Conservation (phyloP, 30 jellyfish, hydroid and myxozoan species). For the Cassiopea andromeda region DNA sequence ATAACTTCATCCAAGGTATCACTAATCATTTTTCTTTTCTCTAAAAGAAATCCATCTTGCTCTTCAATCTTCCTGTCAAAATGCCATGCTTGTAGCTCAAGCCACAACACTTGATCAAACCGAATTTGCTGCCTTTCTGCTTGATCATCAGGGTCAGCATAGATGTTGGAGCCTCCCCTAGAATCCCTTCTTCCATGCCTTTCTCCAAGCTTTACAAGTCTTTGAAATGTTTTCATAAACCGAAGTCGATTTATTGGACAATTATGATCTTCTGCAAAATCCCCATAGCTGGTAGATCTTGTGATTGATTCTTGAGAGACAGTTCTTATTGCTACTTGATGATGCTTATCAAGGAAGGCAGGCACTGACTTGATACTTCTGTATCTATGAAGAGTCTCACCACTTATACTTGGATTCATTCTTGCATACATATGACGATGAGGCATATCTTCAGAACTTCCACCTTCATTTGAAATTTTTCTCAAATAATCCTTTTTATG, state of each 20-base stretch:
- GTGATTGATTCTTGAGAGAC: conserved; percentile 1
- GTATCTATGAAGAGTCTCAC: conserved; percentile 23
- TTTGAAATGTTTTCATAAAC: conserved; percentile 29
- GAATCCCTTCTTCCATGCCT: conserved; percentile 55
- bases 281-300: conserved; percentile 39
- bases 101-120: conserved; percentile 83
- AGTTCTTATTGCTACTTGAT: background rate
- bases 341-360: conserved; percentile 42
- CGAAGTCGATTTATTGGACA: conserved; percentile 57
- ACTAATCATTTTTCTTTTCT: conserved; percentile 66
- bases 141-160: conserved; percentile 9
- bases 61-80: conserved; percentile 67
- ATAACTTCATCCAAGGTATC: conserved; percentile 58
- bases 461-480: background rate
- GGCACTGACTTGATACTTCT: conserved; percentile 67
- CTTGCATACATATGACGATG: background rate
- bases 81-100: conserved; percentile 87
- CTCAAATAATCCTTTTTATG: conserved; percentile 25
- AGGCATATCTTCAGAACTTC: background rate
- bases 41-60: conserved; percentile 70
- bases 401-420: conserved; percentile 28
- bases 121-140: conserved; percentile 62
- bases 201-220: conserved; percentile 56
- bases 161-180: background rate
- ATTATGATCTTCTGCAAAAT: conserved; percentile 12